These are phyloP conservation scores for Athetis lepigone DNA, from an alignment of 2,888 invertebrate species.

Conservation along the genomic window DNA sequence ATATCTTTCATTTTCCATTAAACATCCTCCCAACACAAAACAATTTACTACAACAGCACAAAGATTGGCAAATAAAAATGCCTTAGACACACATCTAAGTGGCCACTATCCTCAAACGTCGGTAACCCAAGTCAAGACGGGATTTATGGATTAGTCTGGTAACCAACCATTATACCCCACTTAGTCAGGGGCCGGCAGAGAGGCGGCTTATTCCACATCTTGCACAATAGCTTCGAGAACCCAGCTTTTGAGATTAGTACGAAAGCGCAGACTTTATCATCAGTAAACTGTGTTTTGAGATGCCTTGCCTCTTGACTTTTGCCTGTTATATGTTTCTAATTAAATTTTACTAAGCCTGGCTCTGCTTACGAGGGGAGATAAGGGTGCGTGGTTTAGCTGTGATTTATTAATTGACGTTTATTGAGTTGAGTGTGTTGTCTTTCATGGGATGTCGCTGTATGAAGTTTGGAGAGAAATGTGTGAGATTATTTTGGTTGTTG, in stretches of 20 bases:
- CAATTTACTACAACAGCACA: constrained; percentile 20
- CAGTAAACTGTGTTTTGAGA: constrained; percentile 55
- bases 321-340: constrained; percentile 47
- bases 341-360: constrained; percentile 53
- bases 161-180: constrained; percentile 67
- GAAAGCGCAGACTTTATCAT: constrained; percentile 62
- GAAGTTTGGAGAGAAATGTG: not conserved
- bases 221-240: constrained; percentile 61
- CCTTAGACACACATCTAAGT: constrained; percentile 41
- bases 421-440: not conserved
- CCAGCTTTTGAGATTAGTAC: constrained; percentile 63
- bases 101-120: constrained; percentile 50
- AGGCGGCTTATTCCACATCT: constrained; percentile 63
- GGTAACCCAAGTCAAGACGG: constrained; percentile 63
- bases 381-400: constrained; percentile 14
- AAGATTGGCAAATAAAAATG: constrained; percentile 47
- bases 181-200: constrained; percentile 61
- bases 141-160: constrained; percentile 66
- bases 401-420: constrained; percentile 30
- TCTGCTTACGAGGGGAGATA: constrained; percentile 49
- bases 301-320: constrained; percentile 48
- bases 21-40: constrained; percentile 1
- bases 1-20: not conserved
- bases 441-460: constrained; percentile 13
- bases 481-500: no score